Percentiles rank a stretch among this genome's conserved stretches.
Conservation (phyloP, 2,888 invertebrate genomes). For the Thyatira batis region DNA sequence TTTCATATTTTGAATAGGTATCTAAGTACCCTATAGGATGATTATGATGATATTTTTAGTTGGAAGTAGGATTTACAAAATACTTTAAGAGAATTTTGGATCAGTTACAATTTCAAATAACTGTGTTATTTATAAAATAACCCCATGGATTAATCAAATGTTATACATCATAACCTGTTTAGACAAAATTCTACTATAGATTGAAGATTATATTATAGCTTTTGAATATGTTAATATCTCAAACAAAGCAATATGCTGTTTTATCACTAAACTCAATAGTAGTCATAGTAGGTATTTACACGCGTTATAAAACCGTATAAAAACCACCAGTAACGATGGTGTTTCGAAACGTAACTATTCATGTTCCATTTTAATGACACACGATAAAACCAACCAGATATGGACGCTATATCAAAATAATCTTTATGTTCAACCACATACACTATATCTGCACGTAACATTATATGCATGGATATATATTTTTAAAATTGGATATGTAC, state of each 20-base stretch:
- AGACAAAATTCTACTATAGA: no score
- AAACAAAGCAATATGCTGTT: not conserved
- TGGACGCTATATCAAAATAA: slow-evolving; percentile 56
- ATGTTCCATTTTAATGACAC: slow-evolving; percentile 67
- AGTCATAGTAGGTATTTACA: slow-evolving; percentile 21
- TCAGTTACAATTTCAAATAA: no score
- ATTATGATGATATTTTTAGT: no score
- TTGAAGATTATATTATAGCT: no score
- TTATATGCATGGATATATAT: slow-evolving; percentile 8
- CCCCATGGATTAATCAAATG: no score
- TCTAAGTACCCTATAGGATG: no score
- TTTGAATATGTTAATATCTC: no score
- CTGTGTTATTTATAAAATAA: no score
- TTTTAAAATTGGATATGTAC: not conserved
- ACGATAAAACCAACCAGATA: slow-evolving; percentile 66
- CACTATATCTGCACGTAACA: slow-evolving; percentile 15
- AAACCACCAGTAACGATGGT: slow-evolving; percentile 42
- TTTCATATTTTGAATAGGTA: no score
- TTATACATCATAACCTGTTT: no score
- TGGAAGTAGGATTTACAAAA: no score
- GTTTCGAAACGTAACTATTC: slow-evolving; percentile 58
- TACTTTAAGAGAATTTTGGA: no score
- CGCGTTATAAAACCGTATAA: slow-evolving; percentile 45
- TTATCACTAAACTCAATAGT: not conserved
- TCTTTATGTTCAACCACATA: slow-evolving; percentile 45